Evolutionary conservation across 2,113 vertebrate genomes (phyloP), one percentile per base, ranked within the genome.

Genomic region (Dryoscopus gambensis): DNA sequence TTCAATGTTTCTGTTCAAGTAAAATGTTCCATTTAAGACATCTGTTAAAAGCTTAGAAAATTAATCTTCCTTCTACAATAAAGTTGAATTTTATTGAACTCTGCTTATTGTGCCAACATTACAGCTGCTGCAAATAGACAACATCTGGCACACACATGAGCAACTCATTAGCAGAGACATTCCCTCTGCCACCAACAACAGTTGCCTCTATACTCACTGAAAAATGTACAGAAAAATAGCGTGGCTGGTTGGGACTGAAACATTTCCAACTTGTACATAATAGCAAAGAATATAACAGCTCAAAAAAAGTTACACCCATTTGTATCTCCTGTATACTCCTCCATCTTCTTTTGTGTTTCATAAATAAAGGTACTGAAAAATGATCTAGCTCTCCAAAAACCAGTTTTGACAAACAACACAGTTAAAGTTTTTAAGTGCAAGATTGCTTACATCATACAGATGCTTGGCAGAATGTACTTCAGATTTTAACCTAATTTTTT

Each of bases 1-100:
- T 75, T 89, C 75, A 84, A 39, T 39, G 52, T 92, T 93, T 93
- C 80, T 82, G 50, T 82, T 93, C 65, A 81, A 84, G 82, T 44
- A 86, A 87, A 95, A 96, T 70, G 46, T 90, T 97, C 95, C 80
- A 30, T 81, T 97, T 75, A 90, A 81, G 74, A 89, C 95, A 96
- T 84, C 93, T 96, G 94, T 95, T 97, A 94, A 94, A 94, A 93
- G 74, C 77, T 85, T 89, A 56, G 46, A 81, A 94, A 95, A 96
- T 94, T 67, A 84, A 95, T 93, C 83, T 90, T 89, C 84, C 39
- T 86, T 87, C 65, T 87, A 67, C 80, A 94, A 53, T 91, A 75
- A 91, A 93, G 78, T 4, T 71, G 53, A 85, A 93, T 95, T 96
- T 96, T 96, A 93, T 73, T 55, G 71, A 70, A 59, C 79, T 92